Evolutionary conservation across 2,797 vertebrate species (phyloP).

Genomic region (Mormyrops attenuatus): DNA sequence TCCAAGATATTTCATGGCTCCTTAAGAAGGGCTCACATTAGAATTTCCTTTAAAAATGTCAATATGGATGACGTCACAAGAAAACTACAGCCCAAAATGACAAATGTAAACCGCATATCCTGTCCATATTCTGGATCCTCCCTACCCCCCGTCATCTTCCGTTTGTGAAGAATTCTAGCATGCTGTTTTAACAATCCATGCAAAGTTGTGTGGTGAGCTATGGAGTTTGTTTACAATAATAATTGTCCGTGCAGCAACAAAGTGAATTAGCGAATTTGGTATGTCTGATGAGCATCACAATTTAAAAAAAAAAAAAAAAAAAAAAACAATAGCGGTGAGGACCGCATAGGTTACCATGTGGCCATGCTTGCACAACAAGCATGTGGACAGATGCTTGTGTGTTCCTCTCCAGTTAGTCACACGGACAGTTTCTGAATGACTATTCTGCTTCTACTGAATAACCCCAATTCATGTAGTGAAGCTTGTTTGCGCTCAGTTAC

Average conservation of each 20-base stretch:
- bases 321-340: no score
- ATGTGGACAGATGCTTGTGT: background rate
- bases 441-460: conserved; percentile 24
- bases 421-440: background rate
- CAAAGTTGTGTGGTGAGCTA: background rate
- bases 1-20: background rate
- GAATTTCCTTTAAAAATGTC: background rate
- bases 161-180: background rate
- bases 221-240: background rate
- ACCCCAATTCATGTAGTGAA: conserved; percentile 14
- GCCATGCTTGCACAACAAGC: background rate
- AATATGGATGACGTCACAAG: background rate
- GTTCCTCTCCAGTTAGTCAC: background rate
- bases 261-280: background rate
- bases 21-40: background rate
- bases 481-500: background rate
- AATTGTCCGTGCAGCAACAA: background rate
- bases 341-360: background rate
- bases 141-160: background rate
- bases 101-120: background rate
- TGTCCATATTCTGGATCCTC: background rate
- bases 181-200: background rate
- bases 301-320: background rate
- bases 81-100: background rate
- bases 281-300: background rate